Percentiles rank a stretch among this genome's conserved stretches.
phyloP scores from a whole-genome alignment of 2,888 invertebrate genomes.

The Thecocarcelia acutangulata region DNA sequence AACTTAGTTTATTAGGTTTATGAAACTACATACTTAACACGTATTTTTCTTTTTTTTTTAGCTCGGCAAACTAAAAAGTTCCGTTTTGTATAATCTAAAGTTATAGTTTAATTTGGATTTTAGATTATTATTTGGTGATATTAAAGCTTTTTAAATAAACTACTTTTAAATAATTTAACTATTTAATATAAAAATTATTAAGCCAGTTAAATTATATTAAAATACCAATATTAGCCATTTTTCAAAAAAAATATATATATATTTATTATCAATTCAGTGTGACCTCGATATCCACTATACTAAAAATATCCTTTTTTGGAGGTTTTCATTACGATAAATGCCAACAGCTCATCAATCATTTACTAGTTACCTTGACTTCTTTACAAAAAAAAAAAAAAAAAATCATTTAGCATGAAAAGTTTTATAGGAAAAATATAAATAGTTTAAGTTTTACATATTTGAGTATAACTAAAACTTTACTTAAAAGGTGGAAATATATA shows the following conservation, averaged over 20 bases:
- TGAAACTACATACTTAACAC: neutral
- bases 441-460: conserved; percentile 6
- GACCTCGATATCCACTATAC: conserved; percentile 50
- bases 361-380: conserved; percentile 46
- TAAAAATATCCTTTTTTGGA: conserved; percentile 35
- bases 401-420: conserved; percentile 8
- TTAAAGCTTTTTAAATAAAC: too few species aligned
- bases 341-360: conserved; percentile 34
- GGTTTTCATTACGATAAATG: conserved; percentile 32
- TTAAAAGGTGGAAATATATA: too few species aligned
- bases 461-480: conserved; percentile 4
- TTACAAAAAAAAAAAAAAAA: conserved; percentile 22
- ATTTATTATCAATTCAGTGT: conserved; percentile 36
- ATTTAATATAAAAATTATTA: too few species aligned
- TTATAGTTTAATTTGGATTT: too few species aligned
- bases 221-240: conserved; percentile 19
- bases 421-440: conserved; percentile 20
- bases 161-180: too few species aligned
- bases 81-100: too few species aligned
- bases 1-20: conserved; percentile 25
- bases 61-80: too few species aligned
- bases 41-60: neutral
- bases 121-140: too few species aligned
- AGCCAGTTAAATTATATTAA: conserved; percentile 10
- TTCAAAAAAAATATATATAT: conserved; percentile 37